Base-by-base conservation (phyloP, 2,113 vertebrate genomes). In the Lontra canadensis region DNA sequence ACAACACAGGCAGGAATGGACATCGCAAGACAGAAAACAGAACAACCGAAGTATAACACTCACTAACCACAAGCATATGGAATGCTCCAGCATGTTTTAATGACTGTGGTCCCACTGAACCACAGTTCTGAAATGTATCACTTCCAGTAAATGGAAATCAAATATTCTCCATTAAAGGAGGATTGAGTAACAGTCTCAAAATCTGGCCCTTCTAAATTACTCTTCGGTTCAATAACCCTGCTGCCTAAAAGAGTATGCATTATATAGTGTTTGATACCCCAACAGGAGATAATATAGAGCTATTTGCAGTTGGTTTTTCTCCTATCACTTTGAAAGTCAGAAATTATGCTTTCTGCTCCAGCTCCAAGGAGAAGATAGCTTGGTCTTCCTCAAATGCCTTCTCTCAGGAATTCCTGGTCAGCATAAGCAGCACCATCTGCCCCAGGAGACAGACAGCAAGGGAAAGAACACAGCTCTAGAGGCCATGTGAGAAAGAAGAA, bases 1-100 rank as follows among this genome's bases (percentile, higher is more conserved):
- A 29, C 23, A 61, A 88, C 21, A 78, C 65, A 95, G 80, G 42
- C 76, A 96, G 26, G 49, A 79, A 57, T 96, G 94, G 92, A 95
- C 61, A 86, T 57, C 89, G 79, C 7, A 82, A 96, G 95, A 97
- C 88, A 97, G 92, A 98, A 97, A 96, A 91, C 92, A 97, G 98
- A 98, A 63, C 93, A 42, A 92, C 36, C 67, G 2, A 95, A 78
- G 23, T 67, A 39, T 10, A 59, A 88, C n/a, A 55, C 55, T 88
- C 78, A 95, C 55, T 91, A 80, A 91, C 97, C 85, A 52, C 67
- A 79, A 69, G 84, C 71, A 57, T 86, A 91, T 96, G 97, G 89
- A 94, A 82, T 7, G 4, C 73, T 81, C 71, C 12, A 83, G 74
- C 42, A 61, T 39, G 49, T 76, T 95, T 87, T 96, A 85, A 95